A percentile compares a stretch with the other conserved stretches of the same genome.
Evolutionary conservation across 2,888 invertebrate genomes (phyloP).

Genomic region (Galerucella pusilla): DNA sequence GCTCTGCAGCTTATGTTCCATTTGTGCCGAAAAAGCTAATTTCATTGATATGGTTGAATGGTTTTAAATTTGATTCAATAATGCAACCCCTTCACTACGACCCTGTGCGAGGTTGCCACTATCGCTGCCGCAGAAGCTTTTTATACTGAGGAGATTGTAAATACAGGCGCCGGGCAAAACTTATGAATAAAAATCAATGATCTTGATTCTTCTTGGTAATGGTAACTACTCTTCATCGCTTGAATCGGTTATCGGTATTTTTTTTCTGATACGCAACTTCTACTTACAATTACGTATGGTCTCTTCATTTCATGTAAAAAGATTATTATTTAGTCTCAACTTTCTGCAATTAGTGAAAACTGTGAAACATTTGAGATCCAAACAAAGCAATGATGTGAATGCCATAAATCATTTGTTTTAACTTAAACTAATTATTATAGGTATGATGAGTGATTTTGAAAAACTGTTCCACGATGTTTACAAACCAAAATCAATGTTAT

Average conservation of each 20-base stretch:
- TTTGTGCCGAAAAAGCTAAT: too few species aligned
- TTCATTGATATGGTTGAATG: too few species aligned
- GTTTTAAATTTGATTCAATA: too few species aligned
- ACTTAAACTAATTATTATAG: too few species aligned
- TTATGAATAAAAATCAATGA: constrained; percentile 33
- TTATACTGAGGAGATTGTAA: constrained; percentile 23
- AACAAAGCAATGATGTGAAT: too few species aligned
- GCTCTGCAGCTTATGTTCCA: too few species aligned
- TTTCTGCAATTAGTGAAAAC: not conserved
- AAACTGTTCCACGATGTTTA: too few species aligned
- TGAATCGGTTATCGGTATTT: constrained; percentile 29
- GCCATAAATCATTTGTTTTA: too few species aligned
- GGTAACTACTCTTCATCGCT: constrained; percentile 27
- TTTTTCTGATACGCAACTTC: not conserved
- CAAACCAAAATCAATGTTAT: too few species aligned
- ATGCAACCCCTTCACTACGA: not conserved
- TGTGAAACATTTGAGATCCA: too few species aligned
- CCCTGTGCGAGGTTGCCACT: constrained; percentile 14
- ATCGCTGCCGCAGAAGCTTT: constrained; percentile 21
- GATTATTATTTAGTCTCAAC: not conserved
- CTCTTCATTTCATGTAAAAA: constrained; percentile 1
- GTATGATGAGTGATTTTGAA: too few species aligned
- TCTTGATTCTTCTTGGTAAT: constrained; percentile 31
- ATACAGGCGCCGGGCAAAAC: constrained; percentile 35
- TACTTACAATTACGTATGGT: constrained; percentile 2